Evolutionary conservation across 35 echinoderm and acorn worm genomes (phyloP).

Genomic region (Amphiura filiformis): DNA sequence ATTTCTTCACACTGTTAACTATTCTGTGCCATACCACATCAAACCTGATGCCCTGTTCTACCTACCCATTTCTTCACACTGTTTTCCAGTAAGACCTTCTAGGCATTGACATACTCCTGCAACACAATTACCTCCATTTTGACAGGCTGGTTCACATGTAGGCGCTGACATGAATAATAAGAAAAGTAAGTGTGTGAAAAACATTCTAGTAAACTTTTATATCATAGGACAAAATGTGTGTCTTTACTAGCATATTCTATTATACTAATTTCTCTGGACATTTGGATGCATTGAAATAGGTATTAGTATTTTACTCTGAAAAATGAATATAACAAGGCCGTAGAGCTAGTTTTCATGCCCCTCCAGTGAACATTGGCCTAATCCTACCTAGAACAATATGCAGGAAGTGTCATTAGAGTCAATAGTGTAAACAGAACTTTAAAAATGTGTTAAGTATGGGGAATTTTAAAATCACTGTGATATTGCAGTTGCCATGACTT

Average conservation of each 20-base stretch:
- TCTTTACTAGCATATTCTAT: not conserved
- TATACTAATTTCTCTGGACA: not conserved
- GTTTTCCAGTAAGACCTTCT: conserved; percentile 33
- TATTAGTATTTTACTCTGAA: not conserved
- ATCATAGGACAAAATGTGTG: not conserved
- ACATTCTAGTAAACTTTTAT: not conserved
- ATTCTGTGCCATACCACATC: no score
- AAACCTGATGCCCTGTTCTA: no score
- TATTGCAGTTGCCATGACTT: no score
- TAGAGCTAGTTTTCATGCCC: not conserved
- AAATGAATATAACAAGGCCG: not conserved
- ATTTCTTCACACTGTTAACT: conserved; percentile 42
- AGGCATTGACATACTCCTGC: conserved; percentile 52
- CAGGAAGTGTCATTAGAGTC: no score
- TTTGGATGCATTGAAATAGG: not conserved
- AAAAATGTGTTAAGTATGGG: no score
- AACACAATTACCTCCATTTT: conserved; percentile 55
- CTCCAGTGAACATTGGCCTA: no score
- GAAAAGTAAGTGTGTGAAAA: not conserved
- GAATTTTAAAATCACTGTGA: no score
- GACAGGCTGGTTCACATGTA: conserved; percentile 50
- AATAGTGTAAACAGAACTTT: no score
- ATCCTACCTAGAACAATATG: no score
- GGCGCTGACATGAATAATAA: conserved; percentile 20
- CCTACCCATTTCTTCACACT: conserved; percentile 49